Percentiles rank a stretch among this genome's conserved stretches.
Evolutionary conservation across 2,797 vertebrate species (phyloP).

Genomic region (Liparis tanakae): DNA sequence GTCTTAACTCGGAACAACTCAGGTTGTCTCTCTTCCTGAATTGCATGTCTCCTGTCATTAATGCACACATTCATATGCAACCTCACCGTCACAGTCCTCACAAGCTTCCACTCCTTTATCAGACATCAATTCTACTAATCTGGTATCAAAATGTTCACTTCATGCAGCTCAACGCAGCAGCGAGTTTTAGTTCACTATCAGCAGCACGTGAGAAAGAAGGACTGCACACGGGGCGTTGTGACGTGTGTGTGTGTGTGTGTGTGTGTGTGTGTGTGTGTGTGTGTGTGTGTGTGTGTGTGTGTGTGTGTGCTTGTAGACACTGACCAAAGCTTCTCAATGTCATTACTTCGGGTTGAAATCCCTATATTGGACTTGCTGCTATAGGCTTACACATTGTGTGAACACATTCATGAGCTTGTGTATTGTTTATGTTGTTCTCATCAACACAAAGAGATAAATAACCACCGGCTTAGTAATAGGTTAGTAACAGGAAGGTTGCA

Average conservation of each 20-base stretch:
- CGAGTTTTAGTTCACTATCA: slow-evolving; percentile 29
- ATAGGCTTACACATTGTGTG: no score
- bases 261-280: neutral
- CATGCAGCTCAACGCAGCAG: slow-evolving; percentile 38
- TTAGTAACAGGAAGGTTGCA: neutral
- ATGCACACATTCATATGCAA: slow-evolving; percentile 47
- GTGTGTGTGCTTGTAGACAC: neutral
- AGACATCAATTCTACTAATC: slow-evolving; percentile 9
- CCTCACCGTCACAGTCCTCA: slow-evolving; percentile 49
- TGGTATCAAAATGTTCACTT: slow-evolving; percentile 42
- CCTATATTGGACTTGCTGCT: neutral
- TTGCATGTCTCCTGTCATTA: neutral
- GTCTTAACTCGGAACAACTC: neutral
- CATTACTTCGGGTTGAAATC: neutral
- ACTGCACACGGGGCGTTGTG: neutral
- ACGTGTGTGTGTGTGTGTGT: neutral
- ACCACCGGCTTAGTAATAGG: neutral
- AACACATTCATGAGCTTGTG: neutral
- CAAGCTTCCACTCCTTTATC: slow-evolving; percentile 17
- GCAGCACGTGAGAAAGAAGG: neutral
- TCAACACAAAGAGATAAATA: neutral
- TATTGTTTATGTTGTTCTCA: neutral
- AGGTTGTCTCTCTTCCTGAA: neutral
- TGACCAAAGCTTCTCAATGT: neutral
- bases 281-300: no score